Evolutionary conservation across 2,888 invertebrate species (phyloP).

Genomic region (Oligia latruncula): DNA sequence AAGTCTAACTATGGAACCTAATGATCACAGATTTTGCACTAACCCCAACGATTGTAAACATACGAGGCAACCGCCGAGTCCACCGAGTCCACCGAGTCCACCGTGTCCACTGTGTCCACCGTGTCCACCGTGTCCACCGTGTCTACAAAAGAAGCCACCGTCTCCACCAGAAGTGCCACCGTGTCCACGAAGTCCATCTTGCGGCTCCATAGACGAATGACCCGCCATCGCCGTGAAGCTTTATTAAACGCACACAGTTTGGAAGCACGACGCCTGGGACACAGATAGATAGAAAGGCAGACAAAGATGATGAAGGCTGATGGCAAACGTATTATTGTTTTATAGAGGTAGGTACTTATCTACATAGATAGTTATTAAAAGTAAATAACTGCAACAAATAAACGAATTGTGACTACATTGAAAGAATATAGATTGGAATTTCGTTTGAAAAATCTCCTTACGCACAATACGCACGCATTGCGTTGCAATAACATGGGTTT

Average conservation of each 20-base stretch:
- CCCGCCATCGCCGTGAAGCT: neutral
- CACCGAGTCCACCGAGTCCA: neutral
- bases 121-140: neutral
- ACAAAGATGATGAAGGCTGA: neutral
- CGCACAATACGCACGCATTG: neutral
- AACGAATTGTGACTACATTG: neutral
- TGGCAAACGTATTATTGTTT: slow-evolving; percentile 11
- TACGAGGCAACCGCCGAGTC: neutral
- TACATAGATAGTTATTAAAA: neutral
- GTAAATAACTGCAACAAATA: neutral
- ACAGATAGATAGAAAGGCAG: neutral
- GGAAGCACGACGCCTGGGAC: neutral
- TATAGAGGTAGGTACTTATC: neutral
- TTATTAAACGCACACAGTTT: neutral
- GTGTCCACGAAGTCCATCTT: neutral
- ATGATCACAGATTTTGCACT: slow-evolving; percentile 44
- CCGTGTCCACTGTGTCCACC: neutral
- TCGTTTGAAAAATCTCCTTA: neutral
- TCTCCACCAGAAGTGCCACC: neutral
- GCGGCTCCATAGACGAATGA: neutral
- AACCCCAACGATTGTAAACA: slow-evolving; percentile 41
- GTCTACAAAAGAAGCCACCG: neutral
- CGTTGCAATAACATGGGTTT: neutral
- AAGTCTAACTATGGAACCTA: slow-evolving; percentile 42
- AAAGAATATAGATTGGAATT: neutral